Percentiles rank a stretch among this genome's conserved stretches.
These are phyloP conservation scores for Polyommatus icarus DNA, from an alignment of 2,888 invertebrate species.

Conservation along the genomic window DNA sequence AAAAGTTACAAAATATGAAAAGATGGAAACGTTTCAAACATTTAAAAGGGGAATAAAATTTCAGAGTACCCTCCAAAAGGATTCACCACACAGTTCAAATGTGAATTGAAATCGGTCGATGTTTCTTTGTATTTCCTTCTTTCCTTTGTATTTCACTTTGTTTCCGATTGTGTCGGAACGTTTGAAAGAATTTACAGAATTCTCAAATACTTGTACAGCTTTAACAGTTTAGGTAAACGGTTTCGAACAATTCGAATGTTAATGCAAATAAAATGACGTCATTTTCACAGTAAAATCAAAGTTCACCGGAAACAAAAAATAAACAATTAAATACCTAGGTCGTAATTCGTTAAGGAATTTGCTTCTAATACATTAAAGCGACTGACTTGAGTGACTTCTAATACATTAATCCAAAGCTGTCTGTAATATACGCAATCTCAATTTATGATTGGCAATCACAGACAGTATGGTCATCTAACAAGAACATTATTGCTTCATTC, in stretches of 20 bases:
- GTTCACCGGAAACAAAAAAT: slow-evolving; percentile 1
- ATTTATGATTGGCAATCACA: too few species aligned
- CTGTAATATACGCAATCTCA: too few species aligned
- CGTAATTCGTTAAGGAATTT: neutral
- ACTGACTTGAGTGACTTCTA: too few species aligned
- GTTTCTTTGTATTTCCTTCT: neutral
- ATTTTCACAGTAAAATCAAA: slow-evolving; percentile 3
- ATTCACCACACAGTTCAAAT: slow-evolving; percentile 5
- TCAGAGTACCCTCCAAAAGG: neutral
- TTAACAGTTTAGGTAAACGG: neutral
- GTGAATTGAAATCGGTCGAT: neutral
- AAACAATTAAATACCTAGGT: slow-evolving; percentile 11
- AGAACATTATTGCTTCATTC: too few species aligned
- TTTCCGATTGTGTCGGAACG: neutral
- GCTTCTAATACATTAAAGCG: too few species aligned
- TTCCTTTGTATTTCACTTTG: neutral
- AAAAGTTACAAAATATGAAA: neutral
- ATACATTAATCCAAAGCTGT: too few species aligned
- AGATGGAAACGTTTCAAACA: neutral
- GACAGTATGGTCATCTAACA: too few species aligned
- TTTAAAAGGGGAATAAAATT: slow-evolving; percentile 24
- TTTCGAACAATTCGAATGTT: neutral
- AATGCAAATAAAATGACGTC: slow-evolving; percentile 14
- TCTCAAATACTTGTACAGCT: neutral
- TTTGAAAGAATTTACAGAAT: neutral